These are phyloP conservation scores for Metaphire vulgaris DNA, from an alignment of 1,140 invertebrate genomes.

Conservation along the genomic window DNA sequence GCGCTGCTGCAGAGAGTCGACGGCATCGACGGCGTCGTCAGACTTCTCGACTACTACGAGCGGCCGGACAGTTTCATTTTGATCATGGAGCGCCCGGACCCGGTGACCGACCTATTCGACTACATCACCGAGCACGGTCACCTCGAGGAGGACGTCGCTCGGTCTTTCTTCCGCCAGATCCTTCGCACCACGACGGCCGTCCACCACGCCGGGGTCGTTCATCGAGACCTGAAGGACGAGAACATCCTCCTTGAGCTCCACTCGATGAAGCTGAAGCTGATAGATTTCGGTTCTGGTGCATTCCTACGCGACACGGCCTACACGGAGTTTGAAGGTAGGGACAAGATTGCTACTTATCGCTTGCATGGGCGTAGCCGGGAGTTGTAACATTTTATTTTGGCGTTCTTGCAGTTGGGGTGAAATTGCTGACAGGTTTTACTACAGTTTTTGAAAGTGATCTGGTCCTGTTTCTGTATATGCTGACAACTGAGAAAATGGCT, in stretches of 20 bases:
- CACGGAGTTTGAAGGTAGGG: constrained; percentile 64
- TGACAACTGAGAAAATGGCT: too few species aligned
- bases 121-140: constrained; percentile 62
- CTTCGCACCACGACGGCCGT: constrained; percentile 49
- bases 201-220: constrained; percentile 53
- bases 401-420: too few species aligned
- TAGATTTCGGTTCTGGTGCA: constrained; percentile 62
- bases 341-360: not conserved
- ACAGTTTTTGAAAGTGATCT: too few species aligned
- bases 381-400: too few species aligned
- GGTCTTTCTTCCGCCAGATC: constrained; percentile 57
- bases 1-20: constrained; percentile 57
- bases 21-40: constrained; percentile 58
- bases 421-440: too few species aligned
- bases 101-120: constrained; percentile 64
- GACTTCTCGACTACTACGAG: constrained; percentile 61
- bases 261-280: constrained; percentile 38
- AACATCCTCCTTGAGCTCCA: constrained; percentile 60
- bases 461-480: too few species aligned
- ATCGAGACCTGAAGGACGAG: constrained; percentile 67
- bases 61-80: constrained; percentile 57
- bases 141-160: constrained; percentile 57
- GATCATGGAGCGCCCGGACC: constrained; percentile 62
- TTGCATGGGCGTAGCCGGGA: too few species aligned
- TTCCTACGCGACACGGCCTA: constrained; percentile 59